Conservation (phyloP, 2,113 vertebrate species). For the Marcusenius ussheri region DNA sequence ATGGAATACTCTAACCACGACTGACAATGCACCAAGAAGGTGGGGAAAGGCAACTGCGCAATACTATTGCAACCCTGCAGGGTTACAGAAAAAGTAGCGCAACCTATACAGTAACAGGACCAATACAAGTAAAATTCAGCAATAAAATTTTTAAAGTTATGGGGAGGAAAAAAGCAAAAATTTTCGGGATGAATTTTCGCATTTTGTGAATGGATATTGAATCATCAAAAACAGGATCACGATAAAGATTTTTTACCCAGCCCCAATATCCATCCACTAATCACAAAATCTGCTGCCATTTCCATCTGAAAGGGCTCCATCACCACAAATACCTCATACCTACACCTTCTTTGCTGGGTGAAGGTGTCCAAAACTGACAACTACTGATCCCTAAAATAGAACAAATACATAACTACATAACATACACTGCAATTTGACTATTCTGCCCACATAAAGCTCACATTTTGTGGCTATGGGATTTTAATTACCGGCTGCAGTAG, state of each 20-base stretch:
- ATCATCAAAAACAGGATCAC: background rate
- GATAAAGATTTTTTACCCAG: background rate
- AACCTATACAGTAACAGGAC: background rate
- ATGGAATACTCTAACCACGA: background rate
- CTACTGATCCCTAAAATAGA: background rate
- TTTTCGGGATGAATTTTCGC: background rate
- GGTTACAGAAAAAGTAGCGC: background rate
- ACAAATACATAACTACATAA: background rate
- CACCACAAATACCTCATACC: background rate
- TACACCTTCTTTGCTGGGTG: background rate
- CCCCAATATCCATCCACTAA: background rate
- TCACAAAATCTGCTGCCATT: background rate
- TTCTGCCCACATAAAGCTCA: background rate
- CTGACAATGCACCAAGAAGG: background rate
- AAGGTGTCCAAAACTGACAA: background rate
- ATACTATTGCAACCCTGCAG: background rate
- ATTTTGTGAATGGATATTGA: background rate
- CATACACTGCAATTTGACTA: background rate
- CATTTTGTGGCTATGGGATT: background rate
- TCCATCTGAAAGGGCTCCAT: background rate
- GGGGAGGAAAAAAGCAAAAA: too few species aligned
- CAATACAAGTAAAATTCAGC: background rate
- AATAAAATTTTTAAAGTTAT: background rate
- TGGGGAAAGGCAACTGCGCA: background rate
- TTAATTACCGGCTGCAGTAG: background rate